Conservation (phyloP, 64 coral and sea anemone genomes). For the Porites australiensis region DNA sequence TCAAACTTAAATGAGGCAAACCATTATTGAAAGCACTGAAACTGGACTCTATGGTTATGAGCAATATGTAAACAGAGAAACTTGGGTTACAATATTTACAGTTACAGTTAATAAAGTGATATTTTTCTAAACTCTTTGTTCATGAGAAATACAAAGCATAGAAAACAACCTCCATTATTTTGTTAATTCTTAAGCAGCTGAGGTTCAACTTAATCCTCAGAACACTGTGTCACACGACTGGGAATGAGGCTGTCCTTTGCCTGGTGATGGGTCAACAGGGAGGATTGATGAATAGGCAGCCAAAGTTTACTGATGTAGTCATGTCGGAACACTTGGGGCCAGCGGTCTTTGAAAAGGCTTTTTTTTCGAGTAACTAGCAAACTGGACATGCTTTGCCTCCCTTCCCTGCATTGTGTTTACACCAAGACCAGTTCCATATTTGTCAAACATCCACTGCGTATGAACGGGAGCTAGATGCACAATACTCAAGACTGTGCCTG, state of each 20-base stretch:
- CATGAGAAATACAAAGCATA: background rate
- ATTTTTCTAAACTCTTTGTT: background rate
- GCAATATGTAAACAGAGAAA: slow-evolving; percentile 6
- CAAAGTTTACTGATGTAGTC: slow-evolving; percentile 75
- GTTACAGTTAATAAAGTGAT: background rate
- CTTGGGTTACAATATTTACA: slow-evolving; percentile 1
- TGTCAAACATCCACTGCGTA: slow-evolving; percentile 63
- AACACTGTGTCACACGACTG: background rate
- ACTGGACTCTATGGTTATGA: background rate
- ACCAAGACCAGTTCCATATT: slow-evolving; percentile 62
- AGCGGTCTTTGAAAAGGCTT: slow-evolving; percentile 54
- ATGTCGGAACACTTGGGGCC: slow-evolving; percentile 68
- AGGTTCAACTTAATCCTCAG: background rate
- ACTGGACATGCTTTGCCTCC: slow-evolving; percentile 76
- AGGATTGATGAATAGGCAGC: slow-evolving; percentile 61
- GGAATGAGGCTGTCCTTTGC: slow-evolving; percentile 65
- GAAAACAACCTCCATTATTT: background rate
- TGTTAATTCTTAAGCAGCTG: background rate
- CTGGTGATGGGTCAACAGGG: slow-evolving; percentile 66
- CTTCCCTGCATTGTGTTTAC: slow-evolving; percentile 83
- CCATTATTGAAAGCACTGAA: background rate
- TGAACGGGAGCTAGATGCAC: slow-evolving; percentile 66
- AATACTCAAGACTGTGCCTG: slow-evolving; percentile 78
- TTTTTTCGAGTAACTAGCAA: slow-evolving; percentile 76
- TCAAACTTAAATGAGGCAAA: background rate